Conservation (phyloP, 2,113 vertebrate species). For the Glaucidium brasilianum region DNA sequence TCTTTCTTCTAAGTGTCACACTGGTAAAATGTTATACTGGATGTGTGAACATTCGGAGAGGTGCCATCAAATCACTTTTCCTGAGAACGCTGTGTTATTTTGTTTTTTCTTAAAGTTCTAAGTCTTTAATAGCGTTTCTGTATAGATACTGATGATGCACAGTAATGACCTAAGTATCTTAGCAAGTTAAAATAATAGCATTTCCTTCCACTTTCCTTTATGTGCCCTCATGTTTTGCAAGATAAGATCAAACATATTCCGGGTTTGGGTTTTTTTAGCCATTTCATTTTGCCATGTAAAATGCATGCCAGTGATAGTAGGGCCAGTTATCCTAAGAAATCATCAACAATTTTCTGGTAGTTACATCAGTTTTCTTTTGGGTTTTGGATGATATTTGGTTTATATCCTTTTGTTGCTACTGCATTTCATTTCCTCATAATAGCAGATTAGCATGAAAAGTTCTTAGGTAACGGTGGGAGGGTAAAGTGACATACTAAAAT, state of each 20-base stretch:
- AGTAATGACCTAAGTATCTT: not conserved
- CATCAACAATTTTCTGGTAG: not conserved
- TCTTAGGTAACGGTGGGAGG: not conserved
- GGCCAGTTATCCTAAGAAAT: not conserved
- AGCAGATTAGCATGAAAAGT: not conserved
- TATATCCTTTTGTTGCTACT: not conserved
- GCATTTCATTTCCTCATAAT: not conserved
- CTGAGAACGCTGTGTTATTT: not conserved
- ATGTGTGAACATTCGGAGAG: not conserved
- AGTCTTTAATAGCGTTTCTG: not conserved
- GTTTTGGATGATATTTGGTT: not conserved
- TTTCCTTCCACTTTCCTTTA: not conserved
- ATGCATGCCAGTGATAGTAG: not conserved
- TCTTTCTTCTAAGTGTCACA: not conserved
- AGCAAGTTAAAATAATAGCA: not conserved
- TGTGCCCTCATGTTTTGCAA: not conserved
- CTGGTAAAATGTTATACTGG: not conserved
- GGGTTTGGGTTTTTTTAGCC: fast-evolving
- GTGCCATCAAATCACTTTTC: not conserved
- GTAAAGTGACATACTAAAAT: not conserved
- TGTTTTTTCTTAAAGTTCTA: not conserved
- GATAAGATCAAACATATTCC: not conserved
- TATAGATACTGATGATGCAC: not conserved
- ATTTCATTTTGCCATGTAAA: not conserved
- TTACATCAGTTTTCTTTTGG: not conserved